A percentile compares a stretch with the other conserved stretches of the same genome.
These are phyloP conservation scores for Acrossocheilus fasciatus DNA, from an alignment of 2,797 vertebrate species.

Conservation along the genomic window DNA sequence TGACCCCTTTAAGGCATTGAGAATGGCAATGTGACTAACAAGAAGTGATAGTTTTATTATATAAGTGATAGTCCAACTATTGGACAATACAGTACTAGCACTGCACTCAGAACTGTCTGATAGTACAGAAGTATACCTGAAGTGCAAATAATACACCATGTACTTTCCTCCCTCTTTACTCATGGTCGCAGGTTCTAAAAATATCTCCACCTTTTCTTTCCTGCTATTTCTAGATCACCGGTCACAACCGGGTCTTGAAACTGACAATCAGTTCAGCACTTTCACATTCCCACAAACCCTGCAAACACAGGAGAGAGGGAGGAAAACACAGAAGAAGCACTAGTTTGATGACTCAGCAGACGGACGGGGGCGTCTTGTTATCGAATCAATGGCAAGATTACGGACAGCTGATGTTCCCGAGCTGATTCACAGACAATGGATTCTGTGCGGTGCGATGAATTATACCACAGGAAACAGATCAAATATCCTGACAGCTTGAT, in stretches of 20 bases:
- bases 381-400: slow-evolving; percentile 44
- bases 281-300: slow-evolving; percentile 49
- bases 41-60: neutral
- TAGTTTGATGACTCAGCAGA: slow-evolving; percentile 51
- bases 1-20: too few species aligned
- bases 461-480: neutral
- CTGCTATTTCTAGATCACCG: slow-evolving; percentile 51
- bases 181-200: slow-evolving; percentile 54
- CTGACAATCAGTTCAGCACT: slow-evolving; percentile 59
- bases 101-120: neutral
- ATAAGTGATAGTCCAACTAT: neutral
- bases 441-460: neutral
- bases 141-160: neutral
- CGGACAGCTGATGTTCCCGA: slow-evolving; percentile 28
- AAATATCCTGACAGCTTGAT: neutral
- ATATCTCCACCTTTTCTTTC: slow-evolving; percentile 49
- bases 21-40: neutral
- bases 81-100: neutral
- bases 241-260: slow-evolving; percentile 43
- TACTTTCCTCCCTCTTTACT: slow-evolving; percentile 34
- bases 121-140: neutral
- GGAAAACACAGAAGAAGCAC: neutral
- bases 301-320: slow-evolving; percentile 12
- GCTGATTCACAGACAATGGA: slow-evolving; percentile 1
- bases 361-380: slow-evolving; percentile 33